Evolutionary conservation across 2,888 invertebrate genomes (phyloP).

Genomic region (Erebia palarica): DNA sequence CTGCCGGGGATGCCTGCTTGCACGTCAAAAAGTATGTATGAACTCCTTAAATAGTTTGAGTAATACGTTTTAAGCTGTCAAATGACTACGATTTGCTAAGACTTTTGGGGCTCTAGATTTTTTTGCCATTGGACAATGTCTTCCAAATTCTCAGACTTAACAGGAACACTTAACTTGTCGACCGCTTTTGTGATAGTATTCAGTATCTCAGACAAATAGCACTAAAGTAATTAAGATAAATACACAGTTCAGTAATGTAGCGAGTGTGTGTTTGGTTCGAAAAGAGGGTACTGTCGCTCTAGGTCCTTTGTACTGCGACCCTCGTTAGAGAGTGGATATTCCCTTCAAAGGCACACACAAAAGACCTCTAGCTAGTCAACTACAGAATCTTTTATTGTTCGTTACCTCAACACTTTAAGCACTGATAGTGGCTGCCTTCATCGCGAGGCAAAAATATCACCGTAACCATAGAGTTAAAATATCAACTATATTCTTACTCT

Average conservation of each 20-base stretch:
- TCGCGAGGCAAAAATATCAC: too few relatives aligned
- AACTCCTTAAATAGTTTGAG: too few relatives aligned
- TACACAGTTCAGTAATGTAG: slow-evolving; percentile 1
- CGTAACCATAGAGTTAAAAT: too few relatives aligned
- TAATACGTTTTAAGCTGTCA: too few relatives aligned
- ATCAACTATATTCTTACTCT: too few relatives aligned
- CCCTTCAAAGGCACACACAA: slow-evolving; percentile 14
- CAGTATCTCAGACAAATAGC: not conserved
- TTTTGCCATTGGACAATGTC: too few relatives aligned
- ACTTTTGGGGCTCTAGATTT: too few relatives aligned
- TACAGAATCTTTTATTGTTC: slow-evolving; percentile 12
- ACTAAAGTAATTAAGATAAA: slow-evolving; percentile 17
- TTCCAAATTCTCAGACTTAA: too few relatives aligned
- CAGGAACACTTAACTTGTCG: not conserved
- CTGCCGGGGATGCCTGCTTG: too few relatives aligned
- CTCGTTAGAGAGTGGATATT: slow-evolving; percentile 8
- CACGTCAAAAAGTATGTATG: too few relatives aligned
- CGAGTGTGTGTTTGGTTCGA: slow-evolving; percentile 3
- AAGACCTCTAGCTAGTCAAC: not conserved
- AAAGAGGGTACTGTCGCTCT: not conserved
- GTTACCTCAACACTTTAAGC: slow-evolving; percentile 1
- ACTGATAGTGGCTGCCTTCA: too few relatives aligned
- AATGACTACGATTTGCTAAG: too few relatives aligned
- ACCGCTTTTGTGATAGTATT: not conserved
- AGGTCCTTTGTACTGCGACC: slow-evolving; percentile 17